phyloP scores from a whole-genome alignment of 2,888 invertebrate genomes.

The Limnephilus auricula region DNA sequence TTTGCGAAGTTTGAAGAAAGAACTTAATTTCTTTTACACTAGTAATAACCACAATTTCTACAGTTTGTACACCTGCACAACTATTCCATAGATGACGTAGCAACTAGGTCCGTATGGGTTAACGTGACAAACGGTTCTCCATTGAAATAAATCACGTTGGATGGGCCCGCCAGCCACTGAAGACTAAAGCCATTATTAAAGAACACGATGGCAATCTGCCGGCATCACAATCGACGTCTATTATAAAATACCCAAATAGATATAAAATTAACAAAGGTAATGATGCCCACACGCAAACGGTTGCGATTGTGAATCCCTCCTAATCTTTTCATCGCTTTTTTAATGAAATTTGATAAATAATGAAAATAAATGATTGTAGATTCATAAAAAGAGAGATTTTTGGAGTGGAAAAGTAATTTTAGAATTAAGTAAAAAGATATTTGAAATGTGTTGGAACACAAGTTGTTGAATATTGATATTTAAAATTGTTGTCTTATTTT shows the following conservation, averaged over 20 bases:
- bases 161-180: not conserved
- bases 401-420: not conserved
- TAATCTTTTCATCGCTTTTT: not conserved
- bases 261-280: slow-evolving; percentile 57
- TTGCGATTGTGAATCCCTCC: not conserved
- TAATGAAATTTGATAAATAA: not conserved
- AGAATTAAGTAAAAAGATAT: not conserved
- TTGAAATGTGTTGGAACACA: not conserved
- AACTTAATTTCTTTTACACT: too few species aligned
- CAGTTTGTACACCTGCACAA: too few species aligned
- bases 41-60: too few species aligned
- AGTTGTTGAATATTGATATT: not conserved
- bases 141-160: not conserved
- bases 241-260: slow-evolving; percentile 60
- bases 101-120: not conserved
- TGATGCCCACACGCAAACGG: slow-evolving; percentile 49
- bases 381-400: not conserved
- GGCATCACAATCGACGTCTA: slow-evolving; percentile 53
- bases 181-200: slow-evolving; percentile 4
- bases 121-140: not conserved
- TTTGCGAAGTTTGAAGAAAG: too few species aligned
- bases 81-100: not conserved
- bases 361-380: not conserved
- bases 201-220: slow-evolving; percentile 22
- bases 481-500: too few species aligned